Evolutionary conservation across 2,888 invertebrate species (phyloP).

Genomic region (Troides aeacus): DNA sequence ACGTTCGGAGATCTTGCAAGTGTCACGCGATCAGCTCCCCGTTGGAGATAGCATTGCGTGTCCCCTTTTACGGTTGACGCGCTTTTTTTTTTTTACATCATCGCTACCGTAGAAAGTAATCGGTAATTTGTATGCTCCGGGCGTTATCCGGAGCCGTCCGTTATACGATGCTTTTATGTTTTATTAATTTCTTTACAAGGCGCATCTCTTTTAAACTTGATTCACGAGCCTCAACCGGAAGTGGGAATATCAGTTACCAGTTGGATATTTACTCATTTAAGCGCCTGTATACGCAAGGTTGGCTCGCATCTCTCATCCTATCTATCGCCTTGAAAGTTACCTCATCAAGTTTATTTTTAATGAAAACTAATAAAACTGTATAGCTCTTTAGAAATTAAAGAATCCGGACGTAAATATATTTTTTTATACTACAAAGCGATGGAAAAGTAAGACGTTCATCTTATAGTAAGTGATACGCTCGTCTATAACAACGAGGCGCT

Average conservation of each 20-base stretch:
- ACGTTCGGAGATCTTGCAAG: not conserved
- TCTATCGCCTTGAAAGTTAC: not conserved
- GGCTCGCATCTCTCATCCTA: not conserved
- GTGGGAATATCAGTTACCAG: not conserved
- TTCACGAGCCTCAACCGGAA: not conserved
- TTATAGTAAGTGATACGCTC: too few relatives aligned
- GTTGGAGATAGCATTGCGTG: slow-evolving; percentile 5
- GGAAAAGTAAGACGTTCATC: too few relatives aligned
- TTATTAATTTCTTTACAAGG: not conserved
- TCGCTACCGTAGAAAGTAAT: slow-evolving; percentile 22
- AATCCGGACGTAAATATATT: too few relatives aligned
- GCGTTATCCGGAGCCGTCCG: slow-evolving; percentile 18
- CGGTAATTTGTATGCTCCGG: slow-evolving; percentile 14
- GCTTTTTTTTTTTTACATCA: slow-evolving; percentile 19
- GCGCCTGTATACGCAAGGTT: not conserved
- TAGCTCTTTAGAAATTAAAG: too few relatives aligned
- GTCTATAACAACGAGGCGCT: too few relatives aligned
- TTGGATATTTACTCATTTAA: not conserved
- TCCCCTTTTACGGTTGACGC: slow-evolving; percentile 7
- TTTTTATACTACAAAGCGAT: too few relatives aligned
- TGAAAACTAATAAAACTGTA: not conserved
- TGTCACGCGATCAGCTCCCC: slow-evolving; percentile 15
- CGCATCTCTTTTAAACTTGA: not conserved
- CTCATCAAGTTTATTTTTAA: not conserved
- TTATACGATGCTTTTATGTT: slow-evolving; percentile 9